A percentile compares a stretch with the other conserved stretches of the same genome.
These are phyloP conservation scores for Vidua chalybeata DNA, from an alignment of 2,113 vertebrate genomes.

Conservation along the genomic window DNA sequence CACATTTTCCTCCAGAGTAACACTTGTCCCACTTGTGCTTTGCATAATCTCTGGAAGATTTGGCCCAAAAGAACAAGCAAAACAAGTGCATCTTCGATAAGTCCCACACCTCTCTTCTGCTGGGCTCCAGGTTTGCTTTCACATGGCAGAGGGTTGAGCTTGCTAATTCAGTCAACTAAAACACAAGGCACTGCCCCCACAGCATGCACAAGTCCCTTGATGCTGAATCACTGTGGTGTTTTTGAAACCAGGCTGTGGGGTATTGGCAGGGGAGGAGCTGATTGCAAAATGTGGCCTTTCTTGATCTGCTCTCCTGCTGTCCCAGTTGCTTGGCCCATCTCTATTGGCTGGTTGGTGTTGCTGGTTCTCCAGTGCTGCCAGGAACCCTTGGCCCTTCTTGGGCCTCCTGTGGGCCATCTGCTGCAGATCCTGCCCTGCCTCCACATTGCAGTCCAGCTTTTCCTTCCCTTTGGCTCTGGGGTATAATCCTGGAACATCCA, in stretches of 20 bases:
- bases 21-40: not conserved
- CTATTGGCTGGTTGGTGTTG: not conserved
- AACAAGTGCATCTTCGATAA: not conserved
- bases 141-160: not conserved
- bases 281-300: constrained; percentile 44
- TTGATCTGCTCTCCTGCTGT: not conserved
- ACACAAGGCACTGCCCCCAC: not conserved
- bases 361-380: not conserved
- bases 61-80: not conserved
- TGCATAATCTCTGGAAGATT: not conserved
- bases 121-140: not conserved
- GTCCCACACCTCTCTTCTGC: not conserved
- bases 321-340: not conserved
- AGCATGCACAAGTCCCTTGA: not conserved
- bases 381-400: not conserved
- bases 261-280: not conserved
- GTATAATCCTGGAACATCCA: not conserved
- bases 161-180: not conserved
- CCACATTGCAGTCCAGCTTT: not conserved
- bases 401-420: not conserved
- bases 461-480: not conserved
- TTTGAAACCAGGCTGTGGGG: constrained; percentile 10
- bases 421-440: not conserved
- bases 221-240: constrained; percentile 1
- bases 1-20: not conserved